Conservation (phyloP, 2,797 vertebrate species). For the Notamacropus eugenii region DNA sequence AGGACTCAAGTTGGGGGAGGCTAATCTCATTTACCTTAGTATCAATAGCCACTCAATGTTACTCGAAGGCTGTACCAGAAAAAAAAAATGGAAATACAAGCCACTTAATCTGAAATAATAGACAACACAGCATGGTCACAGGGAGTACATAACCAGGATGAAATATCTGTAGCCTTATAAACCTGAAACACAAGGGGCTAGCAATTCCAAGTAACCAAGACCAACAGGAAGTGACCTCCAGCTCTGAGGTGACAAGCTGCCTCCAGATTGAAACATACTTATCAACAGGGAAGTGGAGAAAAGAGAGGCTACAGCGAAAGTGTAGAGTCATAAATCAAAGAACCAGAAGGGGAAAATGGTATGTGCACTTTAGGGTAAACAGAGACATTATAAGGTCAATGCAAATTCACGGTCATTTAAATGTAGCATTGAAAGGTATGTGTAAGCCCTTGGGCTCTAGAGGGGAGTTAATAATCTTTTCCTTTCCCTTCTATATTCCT, state of each 20-base stretch:
- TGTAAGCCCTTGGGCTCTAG: background rate
- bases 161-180: conserved; percentile 61
- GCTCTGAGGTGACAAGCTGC: conserved; percentile 41
- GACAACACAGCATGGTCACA: conserved; percentile 38
- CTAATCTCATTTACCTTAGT: conserved; percentile 61
- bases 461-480: background rate
- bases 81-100: conserved; percentile 34
- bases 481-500: background rate
- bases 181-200: conserved; percentile 49
- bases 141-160: conserved; percentile 43
- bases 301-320: conserved; percentile 60
- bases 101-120: conserved; percentile 65
- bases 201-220: conserved; percentile 67
- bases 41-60: conserved; percentile 23
- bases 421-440: conserved; percentile 33
- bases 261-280: conserved; percentile 60
- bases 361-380: conserved; percentile 60
- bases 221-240: conserved; percentile 71
- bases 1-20: conserved; percentile 41
- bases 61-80: conserved; percentile 33
- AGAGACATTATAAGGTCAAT: conserved; percentile 59
- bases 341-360: conserved; percentile 45
- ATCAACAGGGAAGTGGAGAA: conserved; percentile 67
- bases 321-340: conserved; percentile 74
- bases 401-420: conserved; percentile 65